Conservation (phyloP, 2,113 vertebrate genomes). For the Piliocolobus tephrosceles region DNA sequence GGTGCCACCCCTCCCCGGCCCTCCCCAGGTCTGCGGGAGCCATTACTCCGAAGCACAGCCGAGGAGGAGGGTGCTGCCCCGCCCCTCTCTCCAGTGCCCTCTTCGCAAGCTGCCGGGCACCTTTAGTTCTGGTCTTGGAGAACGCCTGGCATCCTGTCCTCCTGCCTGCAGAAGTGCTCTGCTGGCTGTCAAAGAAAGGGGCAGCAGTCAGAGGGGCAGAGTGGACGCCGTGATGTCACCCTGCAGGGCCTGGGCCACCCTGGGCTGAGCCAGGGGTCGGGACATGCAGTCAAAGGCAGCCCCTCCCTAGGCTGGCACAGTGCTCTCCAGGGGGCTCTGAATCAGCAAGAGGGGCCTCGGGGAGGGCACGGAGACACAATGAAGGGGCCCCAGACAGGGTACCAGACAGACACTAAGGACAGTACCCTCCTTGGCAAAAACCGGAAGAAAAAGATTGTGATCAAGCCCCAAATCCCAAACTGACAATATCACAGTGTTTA, state of each 20-base stretch:
- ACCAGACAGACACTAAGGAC: neutral
- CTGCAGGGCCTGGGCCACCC: neutral
- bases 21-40: constrained; percentile 21
- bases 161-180: constrained; percentile 25
- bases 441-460: neutral
- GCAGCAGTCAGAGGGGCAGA: constrained; percentile 23
- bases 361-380: neutral
- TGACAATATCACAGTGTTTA: neutral
- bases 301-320: neutral
- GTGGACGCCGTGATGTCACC: neutral
- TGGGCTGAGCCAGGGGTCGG: neutral
- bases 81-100: neutral
- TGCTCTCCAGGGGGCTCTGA: neutral
- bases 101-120: neutral
- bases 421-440: neutral
- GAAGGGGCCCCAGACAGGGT: neutral
- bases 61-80: neutral
- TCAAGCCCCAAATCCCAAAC: neutral
- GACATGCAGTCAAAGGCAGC: neutral
- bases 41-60: neutral
- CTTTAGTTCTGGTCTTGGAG: neutral
- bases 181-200: constrained; percentile 12
- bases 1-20: neutral
- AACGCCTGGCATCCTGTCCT: neutral
- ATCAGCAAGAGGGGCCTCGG: neutral